A percentile compares a stretch with the other conserved stretches of the same genome.
Evolutionary conservation across 2,888 invertebrate genomes (phyloP).

Genomic region (Athalia rosae): DNA sequence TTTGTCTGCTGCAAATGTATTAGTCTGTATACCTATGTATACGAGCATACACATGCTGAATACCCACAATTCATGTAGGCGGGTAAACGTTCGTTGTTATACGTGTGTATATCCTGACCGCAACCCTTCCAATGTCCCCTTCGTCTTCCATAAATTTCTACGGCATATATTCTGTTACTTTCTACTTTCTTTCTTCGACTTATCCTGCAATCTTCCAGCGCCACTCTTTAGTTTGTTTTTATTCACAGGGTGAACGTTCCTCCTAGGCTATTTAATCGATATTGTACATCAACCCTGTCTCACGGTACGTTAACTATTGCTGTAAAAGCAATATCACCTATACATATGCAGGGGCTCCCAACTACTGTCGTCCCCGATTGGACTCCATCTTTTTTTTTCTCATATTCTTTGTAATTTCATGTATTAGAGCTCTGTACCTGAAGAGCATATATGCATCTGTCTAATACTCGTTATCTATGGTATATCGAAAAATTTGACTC

Average conservation of each 20-base stretch:
- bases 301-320: constrained; percentile 28
- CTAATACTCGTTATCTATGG: no score
- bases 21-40: neutral
- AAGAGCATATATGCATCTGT: no score
- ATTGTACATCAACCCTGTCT: constrained; percentile 33
- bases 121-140: neutral
- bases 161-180: neutral
- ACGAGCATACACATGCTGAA: no score
- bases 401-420: no score
- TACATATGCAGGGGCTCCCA: neutral
- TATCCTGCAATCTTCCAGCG: constrained; percentile 10
- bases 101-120: neutral
- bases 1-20: neutral
- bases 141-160: constrained; percentile 3
- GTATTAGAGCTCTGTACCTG: no score
- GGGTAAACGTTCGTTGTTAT: no score
- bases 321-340: constrained; percentile 4
- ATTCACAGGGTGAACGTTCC: constrained; percentile 19
- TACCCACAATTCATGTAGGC: neutral
- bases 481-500: no score
- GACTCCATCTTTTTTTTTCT: no score
- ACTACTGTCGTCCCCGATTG: no score
- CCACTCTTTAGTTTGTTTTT: constrained; percentile 8
- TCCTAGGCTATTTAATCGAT: constrained; percentile 30
- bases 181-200: neutral